These are phyloP conservation scores for Cygnus buccinator DNA, from an alignment of 2,113 vertebrate genomes.

Conservation along the genomic window DNA sequence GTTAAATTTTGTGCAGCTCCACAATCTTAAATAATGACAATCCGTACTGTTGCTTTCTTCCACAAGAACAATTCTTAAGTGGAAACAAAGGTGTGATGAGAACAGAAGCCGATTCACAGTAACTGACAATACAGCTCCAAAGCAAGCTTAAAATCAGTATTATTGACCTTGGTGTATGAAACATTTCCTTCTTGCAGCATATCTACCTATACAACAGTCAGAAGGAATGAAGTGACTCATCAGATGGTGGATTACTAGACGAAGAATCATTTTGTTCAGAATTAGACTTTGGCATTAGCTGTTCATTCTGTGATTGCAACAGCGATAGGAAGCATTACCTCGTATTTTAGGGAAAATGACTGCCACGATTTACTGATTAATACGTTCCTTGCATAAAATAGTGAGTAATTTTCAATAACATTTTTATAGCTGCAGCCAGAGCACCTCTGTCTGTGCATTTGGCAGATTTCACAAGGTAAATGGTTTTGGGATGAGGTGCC, in stretches of 20 bases:
- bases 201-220: neutral
- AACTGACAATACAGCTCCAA: neutral
- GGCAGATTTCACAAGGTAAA: neutral
- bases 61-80: neutral
- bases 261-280: neutral
- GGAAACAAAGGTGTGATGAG: neutral
- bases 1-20: neutral
- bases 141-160: slow-evolving; percentile 12
- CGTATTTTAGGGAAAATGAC: neutral
- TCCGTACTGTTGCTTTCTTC: neutral
- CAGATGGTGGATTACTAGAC: neutral
- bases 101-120: neutral
- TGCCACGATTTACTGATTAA: neutral
- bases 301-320: neutral
- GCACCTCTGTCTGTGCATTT: neutral
- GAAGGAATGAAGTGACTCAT: slow-evolving; percentile 31
- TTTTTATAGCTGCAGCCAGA: neutral
- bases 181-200: neutral
- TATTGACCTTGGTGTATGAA: slow-evolving; percentile 21
- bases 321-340: neutral
- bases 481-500: neutral
- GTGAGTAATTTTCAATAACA: neutral
- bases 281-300: slow-evolving; percentile 8
- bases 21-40: neutral
- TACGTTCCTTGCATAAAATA: neutral